A percentile compares a stretch with the other conserved stretches of the same genome.
phyloP scores from a whole-genome alignment of 1,140 invertebrate species.

The Carcinoscorpius rotundicauda region DNA sequence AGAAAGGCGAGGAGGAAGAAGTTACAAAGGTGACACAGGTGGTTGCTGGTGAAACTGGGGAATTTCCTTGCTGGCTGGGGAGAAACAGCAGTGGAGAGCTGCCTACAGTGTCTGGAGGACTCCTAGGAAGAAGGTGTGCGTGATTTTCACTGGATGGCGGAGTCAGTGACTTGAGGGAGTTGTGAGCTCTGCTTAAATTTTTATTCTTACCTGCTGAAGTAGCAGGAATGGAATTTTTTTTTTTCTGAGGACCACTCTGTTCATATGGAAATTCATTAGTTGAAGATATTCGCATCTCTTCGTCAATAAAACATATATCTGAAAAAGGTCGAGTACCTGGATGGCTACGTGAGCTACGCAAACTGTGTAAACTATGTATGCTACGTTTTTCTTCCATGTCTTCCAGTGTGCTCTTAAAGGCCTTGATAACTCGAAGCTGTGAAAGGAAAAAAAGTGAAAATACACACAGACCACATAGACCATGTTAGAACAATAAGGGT shows the following conservation, averaged over 20 bases:
- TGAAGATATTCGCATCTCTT: slow-evolving; percentile 6
- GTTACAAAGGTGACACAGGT: slow-evolving; percentile 11
- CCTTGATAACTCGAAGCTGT: slow-evolving; percentile 99
- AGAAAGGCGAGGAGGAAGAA: slow-evolving; percentile 10
- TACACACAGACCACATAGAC: slow-evolving; percentile 16
- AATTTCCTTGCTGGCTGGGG: slow-evolving; percentile 5
- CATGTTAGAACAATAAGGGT: slow-evolving; percentile 10
- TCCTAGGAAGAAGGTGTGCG: slow-evolving; percentile 10
- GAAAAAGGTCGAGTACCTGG: slow-evolving; percentile 57
- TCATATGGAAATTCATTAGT: slow-evolving; percentile 16
- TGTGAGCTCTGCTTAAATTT: slow-evolving; percentile 7
- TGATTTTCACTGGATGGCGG: not conserved
- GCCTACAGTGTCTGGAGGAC: not conserved
- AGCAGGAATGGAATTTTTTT: slow-evolving; percentile 6
- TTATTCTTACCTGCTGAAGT: slow-evolving; percentile 3
- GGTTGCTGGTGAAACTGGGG: slow-evolving; percentile 9
- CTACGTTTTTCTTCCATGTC: slow-evolving; percentile 97
- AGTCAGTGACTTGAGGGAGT: not conserved
- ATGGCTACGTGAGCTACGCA: slow-evolving; percentile 72
- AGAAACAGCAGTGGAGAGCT: no score
- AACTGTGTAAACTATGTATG: slow-evolving; percentile 66
- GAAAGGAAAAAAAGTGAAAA: slow-evolving; percentile 29
- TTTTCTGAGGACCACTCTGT: slow-evolving; percentile 9
- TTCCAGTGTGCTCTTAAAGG: slow-evolving; percentile 99
- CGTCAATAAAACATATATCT: slow-evolving; percentile 33